Evolutionary conservation across 1,140 invertebrate species (phyloP), one percentile per base, ranked within the genome.

Genomic region (Drosophila nebulosa): DNA sequence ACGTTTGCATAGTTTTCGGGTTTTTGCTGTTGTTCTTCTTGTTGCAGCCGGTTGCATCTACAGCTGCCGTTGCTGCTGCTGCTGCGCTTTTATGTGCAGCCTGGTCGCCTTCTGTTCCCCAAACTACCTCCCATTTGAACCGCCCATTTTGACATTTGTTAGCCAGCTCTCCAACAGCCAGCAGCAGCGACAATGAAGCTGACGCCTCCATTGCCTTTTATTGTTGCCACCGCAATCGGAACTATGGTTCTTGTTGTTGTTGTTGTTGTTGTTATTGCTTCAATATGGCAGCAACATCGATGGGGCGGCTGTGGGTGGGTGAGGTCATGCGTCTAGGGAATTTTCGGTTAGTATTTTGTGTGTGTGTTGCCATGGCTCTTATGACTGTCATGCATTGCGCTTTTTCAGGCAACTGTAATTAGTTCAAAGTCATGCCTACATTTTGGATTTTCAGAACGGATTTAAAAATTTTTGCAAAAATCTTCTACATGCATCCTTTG

Each of bases 21-120:
- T 39, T 35, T 52, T 65, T 76, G 58, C 53, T 61, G 57, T n/a
- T n/a, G n/a, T n/a, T n/a, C n/a, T 35, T 67, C 27, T 56, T 73
- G 53, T 51, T 77, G 65, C 51, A 69, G 59, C 30, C 64, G 62
- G 36, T 63, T 77, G 80, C 77, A 84, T 64, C 69, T 85, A 59
- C 59, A 71, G 62, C 46, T 61, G 57, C 32, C 62, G 61, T 39
- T 76, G 61, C 36, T 76, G 64, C 75, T 85, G 61, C 66, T 84
- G 68, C 73, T 80, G 77, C 77, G 77, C 77, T 86, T 86, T 80
- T 80, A 81, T 81, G 67, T 71, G 74, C 57, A 61, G 57, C 36
- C 59, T 52, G 59, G 26, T 46, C 16, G 46, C 16, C 57, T 46
- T 62, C 39, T 51, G 18, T 50, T 14, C 18, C 46, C 9, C 16